Evolutionary conservation across 2,888 invertebrate genomes (phyloP).

Genomic region (Pycnomerus fuliginosus): DNA sequence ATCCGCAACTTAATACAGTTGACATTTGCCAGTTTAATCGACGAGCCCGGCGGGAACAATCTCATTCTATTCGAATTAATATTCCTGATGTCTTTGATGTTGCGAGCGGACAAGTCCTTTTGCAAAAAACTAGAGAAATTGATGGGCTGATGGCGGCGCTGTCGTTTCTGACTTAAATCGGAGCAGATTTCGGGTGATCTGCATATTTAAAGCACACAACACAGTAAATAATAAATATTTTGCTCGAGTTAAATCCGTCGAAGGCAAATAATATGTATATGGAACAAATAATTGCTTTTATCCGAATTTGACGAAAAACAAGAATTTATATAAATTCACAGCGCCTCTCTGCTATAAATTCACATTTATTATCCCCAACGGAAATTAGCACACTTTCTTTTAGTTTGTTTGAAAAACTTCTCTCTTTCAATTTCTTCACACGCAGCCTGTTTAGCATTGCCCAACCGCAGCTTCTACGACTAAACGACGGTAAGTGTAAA

Average conservation of each 20-base stretch:
- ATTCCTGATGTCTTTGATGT: slow-evolving; percentile 9
- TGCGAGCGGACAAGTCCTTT: slow-evolving; percentile 3
- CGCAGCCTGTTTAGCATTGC: too few species aligned
- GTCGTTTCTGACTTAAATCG: too few species aligned
- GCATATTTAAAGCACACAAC: too few species aligned
- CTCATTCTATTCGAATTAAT: slow-evolving; percentile 8
- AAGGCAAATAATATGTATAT: slow-evolving; percentile 2
- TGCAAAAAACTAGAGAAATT: too few species aligned
- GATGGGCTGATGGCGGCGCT: too few species aligned
- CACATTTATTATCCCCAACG: slow-evolving; percentile 14
- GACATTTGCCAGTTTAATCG: slow-evolving; percentile 25
- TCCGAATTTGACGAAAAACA: slow-evolving; percentile 4
- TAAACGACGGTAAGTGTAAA: too few species aligned
- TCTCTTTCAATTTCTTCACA: too few species aligned
- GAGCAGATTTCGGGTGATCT: too few species aligned
- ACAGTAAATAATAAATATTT: too few species aligned
- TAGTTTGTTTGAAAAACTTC: too few species aligned
- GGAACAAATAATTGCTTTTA: slow-evolving; percentile 7
- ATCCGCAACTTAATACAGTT: slow-evolving; percentile 32
- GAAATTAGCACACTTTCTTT: slow-evolving; percentile 16
- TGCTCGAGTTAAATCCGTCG: too few species aligned
- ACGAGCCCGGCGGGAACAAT: slow-evolving; percentile 3
- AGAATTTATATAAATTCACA: slow-evolving; percentile 8
- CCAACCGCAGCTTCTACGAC: too few species aligned
- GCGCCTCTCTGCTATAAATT: slow-evolving; percentile 9